Percentiles rank a stretch among this genome's conserved stretches.
These are phyloP conservation scores for Morelia viridis DNA, from an alignment of 2,797 vertebrate species.

Conservation along the genomic window DNA sequence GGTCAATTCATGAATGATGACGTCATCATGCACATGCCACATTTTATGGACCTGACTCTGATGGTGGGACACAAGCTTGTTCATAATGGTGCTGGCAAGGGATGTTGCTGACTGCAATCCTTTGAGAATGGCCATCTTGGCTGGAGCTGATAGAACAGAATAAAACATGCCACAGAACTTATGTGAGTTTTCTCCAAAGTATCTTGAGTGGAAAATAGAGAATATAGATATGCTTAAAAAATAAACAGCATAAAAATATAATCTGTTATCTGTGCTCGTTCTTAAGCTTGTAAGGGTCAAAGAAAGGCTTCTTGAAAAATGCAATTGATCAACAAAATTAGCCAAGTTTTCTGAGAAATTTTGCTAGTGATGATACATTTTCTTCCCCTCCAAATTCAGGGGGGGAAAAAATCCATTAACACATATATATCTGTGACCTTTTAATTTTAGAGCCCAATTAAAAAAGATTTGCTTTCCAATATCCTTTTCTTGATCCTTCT, in stretches of 20 bases:
- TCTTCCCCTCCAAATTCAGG: constrained; percentile 31
- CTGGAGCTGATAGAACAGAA: not conserved
- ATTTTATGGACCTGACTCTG: not conserved
- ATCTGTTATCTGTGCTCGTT: not conserved
- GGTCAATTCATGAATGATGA: not conserved
- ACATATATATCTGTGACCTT: constrained; percentile 43
- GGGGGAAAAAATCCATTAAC: constrained; percentile 44
- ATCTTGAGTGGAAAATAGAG: not conserved
- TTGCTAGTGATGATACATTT: not conserved
- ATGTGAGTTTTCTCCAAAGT: not conserved
- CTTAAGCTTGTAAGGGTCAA: not conserved
- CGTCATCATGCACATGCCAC: too few relatives aligned
- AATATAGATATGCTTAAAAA: not conserved
- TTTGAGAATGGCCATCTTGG: not conserved
- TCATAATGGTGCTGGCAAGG: not conserved
- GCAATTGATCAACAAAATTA: not conserved
- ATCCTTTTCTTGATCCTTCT: not conserved
- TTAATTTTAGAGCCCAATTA: constrained; percentile 52
- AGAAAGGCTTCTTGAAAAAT: not conserved
- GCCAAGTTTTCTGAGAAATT: not conserved
- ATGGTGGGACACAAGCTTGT: not conserved
- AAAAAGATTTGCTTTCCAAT: constrained; percentile 31
- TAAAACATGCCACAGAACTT: not conserved
- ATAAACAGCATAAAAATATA: not conserved
- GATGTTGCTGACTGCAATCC: not conserved